phyloP scores from a whole-genome alignment of 2,113 vertebrate species.

The Aegypius monachus region DNA sequence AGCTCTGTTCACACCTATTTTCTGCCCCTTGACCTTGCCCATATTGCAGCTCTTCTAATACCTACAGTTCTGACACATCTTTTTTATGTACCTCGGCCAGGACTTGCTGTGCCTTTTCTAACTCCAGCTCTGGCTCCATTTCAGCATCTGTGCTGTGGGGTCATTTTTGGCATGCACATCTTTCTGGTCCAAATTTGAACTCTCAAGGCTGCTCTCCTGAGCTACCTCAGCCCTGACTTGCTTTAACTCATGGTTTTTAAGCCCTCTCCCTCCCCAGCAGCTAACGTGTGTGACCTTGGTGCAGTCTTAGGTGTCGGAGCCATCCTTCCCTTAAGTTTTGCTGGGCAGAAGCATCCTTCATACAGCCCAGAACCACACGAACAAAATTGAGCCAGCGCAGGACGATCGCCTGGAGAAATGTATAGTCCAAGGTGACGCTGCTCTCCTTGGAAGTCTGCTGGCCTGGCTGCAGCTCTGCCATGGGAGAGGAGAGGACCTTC shows the following conservation, averaged over 20 bases:
- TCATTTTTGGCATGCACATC: neutral
- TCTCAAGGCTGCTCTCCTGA: neutral
- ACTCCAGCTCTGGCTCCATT: neutral
- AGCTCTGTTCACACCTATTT: neutral
- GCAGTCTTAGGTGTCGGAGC: neutral
- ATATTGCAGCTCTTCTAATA: neutral
- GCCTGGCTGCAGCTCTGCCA: neutral
- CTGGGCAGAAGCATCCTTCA: neutral
- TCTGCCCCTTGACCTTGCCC: neutral
- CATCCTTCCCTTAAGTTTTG: neutral
- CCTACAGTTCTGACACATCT: neutral
- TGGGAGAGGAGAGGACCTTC: neutral
- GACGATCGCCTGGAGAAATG: neutral
- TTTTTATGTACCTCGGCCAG: neutral
- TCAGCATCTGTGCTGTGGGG: neutral
- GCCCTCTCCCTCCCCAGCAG: neutral
- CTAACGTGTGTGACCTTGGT: neutral
- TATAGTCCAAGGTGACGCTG: neutral
- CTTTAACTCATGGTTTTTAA: neutral
- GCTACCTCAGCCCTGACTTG: neutral
- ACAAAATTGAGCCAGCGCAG: neutral
- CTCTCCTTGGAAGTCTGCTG: neutral
- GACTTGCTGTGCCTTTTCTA: neutral
- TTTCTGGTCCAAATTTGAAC: neutral
- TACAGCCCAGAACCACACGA: neutral